Evolutionary conservation across 2,113 vertebrate species (phyloP).

Genomic region (Centrocercus urophasianus): DNA sequence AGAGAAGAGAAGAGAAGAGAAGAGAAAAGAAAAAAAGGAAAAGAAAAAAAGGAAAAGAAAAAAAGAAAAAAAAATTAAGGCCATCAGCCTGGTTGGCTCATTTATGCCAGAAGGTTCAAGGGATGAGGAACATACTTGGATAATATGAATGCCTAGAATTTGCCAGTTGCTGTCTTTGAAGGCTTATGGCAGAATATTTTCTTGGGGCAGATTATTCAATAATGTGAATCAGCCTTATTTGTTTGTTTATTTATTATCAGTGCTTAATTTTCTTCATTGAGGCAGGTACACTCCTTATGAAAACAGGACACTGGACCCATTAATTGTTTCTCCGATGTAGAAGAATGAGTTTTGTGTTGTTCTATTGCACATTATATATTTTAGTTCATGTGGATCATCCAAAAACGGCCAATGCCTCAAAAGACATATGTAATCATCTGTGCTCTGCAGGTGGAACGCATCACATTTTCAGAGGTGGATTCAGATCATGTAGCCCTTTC

Average conservation of each 20-base stretch:
- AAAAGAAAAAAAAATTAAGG: neutral
- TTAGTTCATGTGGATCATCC: neutral
- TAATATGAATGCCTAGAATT: neutral
- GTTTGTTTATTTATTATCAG: neutral
- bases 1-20: too few relatives aligned
- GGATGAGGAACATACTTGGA: neutral
- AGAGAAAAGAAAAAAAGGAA: too few relatives aligned
- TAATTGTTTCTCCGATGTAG: neutral
- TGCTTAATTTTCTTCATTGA: neutral
- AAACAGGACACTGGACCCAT: neutral
- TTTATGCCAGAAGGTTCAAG: neutral
- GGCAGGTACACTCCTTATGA: neutral
- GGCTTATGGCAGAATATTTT: neutral
- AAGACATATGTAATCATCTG: neutral
- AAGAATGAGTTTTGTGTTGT: neutral
- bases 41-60: neutral
- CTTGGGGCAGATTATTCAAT: neutral
- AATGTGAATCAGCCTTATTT: neutral
- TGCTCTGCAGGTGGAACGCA: neutral
- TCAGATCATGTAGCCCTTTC: neutral
- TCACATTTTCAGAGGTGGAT: neutral
- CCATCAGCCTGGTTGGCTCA: neutral
- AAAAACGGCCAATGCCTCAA: neutral
- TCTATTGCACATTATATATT: neutral
- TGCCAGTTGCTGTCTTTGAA: neutral